phyloP scores from a whole-genome alignment of 2,888 invertebrate genomes.

The Hydraecia micacea region DNA sequence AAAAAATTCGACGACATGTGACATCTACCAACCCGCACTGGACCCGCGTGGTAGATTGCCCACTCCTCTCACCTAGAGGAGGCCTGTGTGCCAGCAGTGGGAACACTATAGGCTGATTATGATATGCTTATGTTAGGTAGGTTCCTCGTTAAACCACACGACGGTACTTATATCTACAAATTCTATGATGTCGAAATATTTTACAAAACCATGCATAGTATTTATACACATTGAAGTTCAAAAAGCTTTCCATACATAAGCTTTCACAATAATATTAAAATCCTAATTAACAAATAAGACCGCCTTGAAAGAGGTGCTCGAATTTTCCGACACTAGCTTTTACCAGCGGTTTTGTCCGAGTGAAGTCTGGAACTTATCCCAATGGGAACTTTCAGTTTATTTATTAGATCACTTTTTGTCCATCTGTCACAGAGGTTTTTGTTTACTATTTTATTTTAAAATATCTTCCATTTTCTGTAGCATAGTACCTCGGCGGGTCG shows the following conservation, averaged over 20 bases:
- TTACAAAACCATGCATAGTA: not conserved
- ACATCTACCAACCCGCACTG: not conserved
- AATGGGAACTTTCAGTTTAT: not conserved
- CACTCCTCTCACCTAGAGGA: not conserved
- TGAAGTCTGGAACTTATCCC: not conserved
- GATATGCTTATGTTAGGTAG: not conserved
- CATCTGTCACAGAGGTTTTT: not conserved
- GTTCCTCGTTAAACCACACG: not conserved
- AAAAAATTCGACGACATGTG: not conserved
- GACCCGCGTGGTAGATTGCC: not conserved
- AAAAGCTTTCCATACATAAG: not conserved
- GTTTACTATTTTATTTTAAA: not conserved
- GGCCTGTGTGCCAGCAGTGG: no score
- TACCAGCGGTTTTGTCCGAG: no score
- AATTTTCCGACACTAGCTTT: not conserved
- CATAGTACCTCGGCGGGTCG: conserved; percentile 47
- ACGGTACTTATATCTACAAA: not conserved
- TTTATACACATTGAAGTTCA: not conserved
- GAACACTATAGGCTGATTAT: not conserved
- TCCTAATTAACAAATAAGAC: not conserved
- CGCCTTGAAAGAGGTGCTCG: not conserved
- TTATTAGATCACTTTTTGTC: not conserved
- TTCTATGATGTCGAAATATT: not conserved
- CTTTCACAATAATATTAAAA: not conserved
- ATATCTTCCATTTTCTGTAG: conserved; percentile 41